phyloP scores from a whole-genome alignment of 2,113 vertebrate species.

The Acrocephalus arundinaceus region DNA sequence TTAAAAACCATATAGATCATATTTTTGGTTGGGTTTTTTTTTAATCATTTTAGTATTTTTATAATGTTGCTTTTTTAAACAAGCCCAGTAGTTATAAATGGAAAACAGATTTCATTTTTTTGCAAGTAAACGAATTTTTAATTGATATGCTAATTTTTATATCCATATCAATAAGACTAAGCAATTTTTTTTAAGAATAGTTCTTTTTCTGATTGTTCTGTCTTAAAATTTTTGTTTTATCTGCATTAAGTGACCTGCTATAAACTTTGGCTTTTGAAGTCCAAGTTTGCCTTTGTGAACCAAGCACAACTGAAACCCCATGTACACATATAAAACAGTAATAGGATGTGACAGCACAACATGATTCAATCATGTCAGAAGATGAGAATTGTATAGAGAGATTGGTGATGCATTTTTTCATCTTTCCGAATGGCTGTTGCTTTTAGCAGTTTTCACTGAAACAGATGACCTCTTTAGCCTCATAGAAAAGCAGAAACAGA shows the following conservation, averaged over 20 bases:
- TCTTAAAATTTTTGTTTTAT: not conserved
- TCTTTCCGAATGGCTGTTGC: not conserved
- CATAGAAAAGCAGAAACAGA: not conserved
- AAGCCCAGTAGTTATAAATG: not conserved
- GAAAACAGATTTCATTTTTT: not conserved
- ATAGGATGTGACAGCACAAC: not conserved
- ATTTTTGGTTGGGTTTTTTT: not conserved
- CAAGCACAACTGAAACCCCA: not conserved
- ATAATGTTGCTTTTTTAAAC: not conserved
- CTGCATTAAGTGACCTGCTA: not conserved
- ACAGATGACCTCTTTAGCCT: not conserved
- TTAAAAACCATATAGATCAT: not conserved
- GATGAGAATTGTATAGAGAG: not conserved
- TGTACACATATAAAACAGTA: not conserved
- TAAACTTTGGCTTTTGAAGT: not conserved
- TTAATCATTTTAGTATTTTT: not conserved
- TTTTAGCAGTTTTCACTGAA: not conserved
- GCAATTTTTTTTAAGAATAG: not conserved
- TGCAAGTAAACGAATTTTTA: not conserved
- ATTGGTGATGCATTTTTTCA: not conserved
- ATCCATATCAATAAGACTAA: not conserved
- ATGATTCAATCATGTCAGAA: constrained; percentile 1
- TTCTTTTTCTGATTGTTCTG: not conserved
- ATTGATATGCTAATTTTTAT: not conserved
- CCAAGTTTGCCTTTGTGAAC: not conserved